Evolutionary conservation across 2,888 invertebrate genomes (phyloP), one percentile per base, ranked within the genome.

Genomic region (Lasiommata megera): DNA sequence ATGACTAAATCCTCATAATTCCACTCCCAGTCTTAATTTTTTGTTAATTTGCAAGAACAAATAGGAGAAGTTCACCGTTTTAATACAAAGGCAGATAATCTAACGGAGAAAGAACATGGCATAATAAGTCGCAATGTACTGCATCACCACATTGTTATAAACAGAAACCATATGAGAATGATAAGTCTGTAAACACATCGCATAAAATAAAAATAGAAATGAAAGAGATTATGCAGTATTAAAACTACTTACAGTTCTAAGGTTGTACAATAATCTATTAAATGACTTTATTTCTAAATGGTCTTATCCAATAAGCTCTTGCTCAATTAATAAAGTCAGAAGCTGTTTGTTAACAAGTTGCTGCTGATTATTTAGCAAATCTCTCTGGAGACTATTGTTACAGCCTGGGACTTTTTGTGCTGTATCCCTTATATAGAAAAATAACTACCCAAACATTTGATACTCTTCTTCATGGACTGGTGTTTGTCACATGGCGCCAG

Each of bases 401-500:
- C 52, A 75, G 93, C 18, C 93, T 95, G 54, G 94, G 95, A 62
- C 88, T 98, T 17, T 97, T 95, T 81, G 92, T 97, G 3, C 88
- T 97, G 46, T 93, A 97, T 88, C 98, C 98, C 0, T 80, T 94
- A 36, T 91, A 93, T 53, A 92, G 95, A 70, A 92, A 92, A 31
- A 88, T 82, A 38, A 79, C 85, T 62, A 84, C 91, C 56, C 92
- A 92, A 14, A 90, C 92, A 14, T 92, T 95, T 55, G 98, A 99
- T 79, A 94, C 97, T 6, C 92, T 99, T n/a, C 95, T 99, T 6
- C 98, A 99, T 83, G 99, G 98, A 0, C 87, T 99, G 16, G 96
- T 97, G 0, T 98, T 98, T 83, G 94, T 96, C 54, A 98, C 98
- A 0, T 99, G 98, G 98, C 92, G 98, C 43, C 97, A 98, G 80